A percentile compares a stretch with the other conserved stretches of the same genome.
phyloP scores from a whole-genome alignment of 2,888 invertebrate species.

The Pheosia tremula region DNA sequence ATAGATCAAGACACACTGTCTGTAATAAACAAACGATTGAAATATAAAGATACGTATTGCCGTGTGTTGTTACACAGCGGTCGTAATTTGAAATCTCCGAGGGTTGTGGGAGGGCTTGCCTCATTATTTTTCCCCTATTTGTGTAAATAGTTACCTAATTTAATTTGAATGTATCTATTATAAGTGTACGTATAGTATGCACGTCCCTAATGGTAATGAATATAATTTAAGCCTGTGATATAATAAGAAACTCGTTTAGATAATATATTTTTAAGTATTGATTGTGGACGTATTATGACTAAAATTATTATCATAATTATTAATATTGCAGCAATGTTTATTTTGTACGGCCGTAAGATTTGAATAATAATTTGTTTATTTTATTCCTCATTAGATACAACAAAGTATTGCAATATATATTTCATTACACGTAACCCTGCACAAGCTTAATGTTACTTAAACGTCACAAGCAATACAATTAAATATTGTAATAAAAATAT shows the following conservation, averaged over 20 bases:
- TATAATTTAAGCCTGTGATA: constrained; percentile 84
- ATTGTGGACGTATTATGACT: constrained; percentile 55
- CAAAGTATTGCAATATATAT: not conserved
- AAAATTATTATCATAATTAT: constrained; percentile 40
- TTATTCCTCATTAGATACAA: not conserved
- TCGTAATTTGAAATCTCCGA: constrained; percentile 81
- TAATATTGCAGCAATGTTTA: constrained; percentile 29
- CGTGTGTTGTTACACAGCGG: constrained; percentile 57
- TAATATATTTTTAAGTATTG: constrained; percentile 67
- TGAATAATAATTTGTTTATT: constrained; percentile 2
- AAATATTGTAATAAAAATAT: not conserved
- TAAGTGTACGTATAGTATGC: constrained; percentile 81
- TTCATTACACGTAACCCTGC: not conserved
- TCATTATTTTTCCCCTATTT: constrained; percentile 84
- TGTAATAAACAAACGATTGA: constrained; percentile 62
- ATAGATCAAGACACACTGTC: constrained; percentile 60
- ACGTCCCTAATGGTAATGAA: constrained; percentile 79
- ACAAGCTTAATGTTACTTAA: not conserved
- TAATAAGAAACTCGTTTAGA: constrained; percentile 77
- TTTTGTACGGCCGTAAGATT: constrained; percentile 12
- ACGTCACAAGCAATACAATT: not conserved
- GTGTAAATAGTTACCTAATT: constrained; percentile 84
- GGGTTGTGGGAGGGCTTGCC: constrained; percentile 83
- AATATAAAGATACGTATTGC: constrained; percentile 65
- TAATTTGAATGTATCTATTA: constrained; percentile 71